Evolutionary conservation across 2,113 vertebrate genomes (phyloP).

Genomic region (Alces alces): DNA sequence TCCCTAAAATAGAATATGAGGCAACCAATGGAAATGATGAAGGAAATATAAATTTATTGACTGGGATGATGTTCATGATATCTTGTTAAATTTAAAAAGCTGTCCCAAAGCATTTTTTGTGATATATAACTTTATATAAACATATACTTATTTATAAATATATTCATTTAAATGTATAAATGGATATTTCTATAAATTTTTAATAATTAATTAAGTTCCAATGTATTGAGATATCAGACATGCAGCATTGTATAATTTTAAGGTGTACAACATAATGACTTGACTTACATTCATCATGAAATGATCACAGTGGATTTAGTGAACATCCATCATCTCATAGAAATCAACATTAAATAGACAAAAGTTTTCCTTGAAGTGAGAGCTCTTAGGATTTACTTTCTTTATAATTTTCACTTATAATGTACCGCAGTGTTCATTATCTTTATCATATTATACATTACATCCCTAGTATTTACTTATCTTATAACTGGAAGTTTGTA

Average conservation of each 20-base stretch:
- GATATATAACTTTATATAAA: not conserved
- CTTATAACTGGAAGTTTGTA: not conserved
- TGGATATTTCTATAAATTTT: not conserved
- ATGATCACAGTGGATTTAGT: not conserved
- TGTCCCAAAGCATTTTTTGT: not conserved
- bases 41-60: not conserved
- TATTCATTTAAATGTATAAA: not conserved
- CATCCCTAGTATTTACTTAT: not conserved
- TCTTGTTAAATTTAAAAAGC: not conserved
- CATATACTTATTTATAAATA: not conserved
- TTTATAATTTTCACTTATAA: not conserved
- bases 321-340: not conserved
- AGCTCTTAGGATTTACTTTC: not conserved
- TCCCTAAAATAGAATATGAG: not conserved
- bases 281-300: not conserved
- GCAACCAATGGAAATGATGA: not conserved
- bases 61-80: not conserved
- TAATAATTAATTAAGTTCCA: not conserved
- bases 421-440: not conserved
- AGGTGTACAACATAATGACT: not conserved
- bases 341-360: not conserved
- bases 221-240: not conserved
- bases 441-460: not conserved
- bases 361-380: not conserved
- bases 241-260: not conserved